A percentile compares a stretch with the other conserved stretches of the same genome.
Evolutionary conservation across 2,888 invertebrate species (phyloP).

Genomic region (Reticulitermes lucifugus): DNA sequence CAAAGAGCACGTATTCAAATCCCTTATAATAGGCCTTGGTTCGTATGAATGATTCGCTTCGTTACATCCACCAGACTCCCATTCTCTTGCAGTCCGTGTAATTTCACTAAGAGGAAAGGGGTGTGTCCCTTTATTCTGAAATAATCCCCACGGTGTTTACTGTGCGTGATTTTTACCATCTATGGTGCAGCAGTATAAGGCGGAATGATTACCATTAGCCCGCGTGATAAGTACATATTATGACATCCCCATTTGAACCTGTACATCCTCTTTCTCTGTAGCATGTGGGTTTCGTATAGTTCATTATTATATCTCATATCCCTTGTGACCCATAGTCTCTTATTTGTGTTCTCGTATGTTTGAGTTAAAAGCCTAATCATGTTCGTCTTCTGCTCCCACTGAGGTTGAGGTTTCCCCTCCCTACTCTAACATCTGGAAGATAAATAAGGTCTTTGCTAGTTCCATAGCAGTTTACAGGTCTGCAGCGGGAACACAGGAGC

Average conservation of each 20-base stretch:
- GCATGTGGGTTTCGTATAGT: neutral
- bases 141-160: neutral
- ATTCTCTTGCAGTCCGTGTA: neutral
- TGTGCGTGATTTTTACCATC: constrained; percentile 25
- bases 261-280: neutral
- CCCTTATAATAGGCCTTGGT: too few species aligned
- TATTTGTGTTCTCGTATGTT: constrained; percentile 42
- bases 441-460: constrained; percentile 24
- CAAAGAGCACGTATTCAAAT: neutral
- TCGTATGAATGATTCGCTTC: neutral
- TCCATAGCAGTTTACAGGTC: neutral
- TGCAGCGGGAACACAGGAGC: neutral
- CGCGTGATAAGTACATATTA: constrained; percentile 28
- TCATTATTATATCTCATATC: constrained; percentile 38
- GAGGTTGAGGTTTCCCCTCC: constrained; percentile 16
- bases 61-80: neutral
- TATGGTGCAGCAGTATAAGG: neutral
- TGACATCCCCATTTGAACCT: constrained; percentile 5
- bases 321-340: constrained; percentile 39
- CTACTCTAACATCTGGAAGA: constrained; percentile 46
- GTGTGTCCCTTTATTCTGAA: constrained; percentile 31
- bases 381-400: constrained; percentile 39
- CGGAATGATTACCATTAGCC: constrained; percentile 32
- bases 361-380: constrained; percentile 50
- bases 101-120: constrained; percentile 38